Evolutionary conservation across 2,113 vertebrate genomes (phyloP), one percentile per base, ranked within the genome.

Genomic region (Symphodus melops): DNA sequence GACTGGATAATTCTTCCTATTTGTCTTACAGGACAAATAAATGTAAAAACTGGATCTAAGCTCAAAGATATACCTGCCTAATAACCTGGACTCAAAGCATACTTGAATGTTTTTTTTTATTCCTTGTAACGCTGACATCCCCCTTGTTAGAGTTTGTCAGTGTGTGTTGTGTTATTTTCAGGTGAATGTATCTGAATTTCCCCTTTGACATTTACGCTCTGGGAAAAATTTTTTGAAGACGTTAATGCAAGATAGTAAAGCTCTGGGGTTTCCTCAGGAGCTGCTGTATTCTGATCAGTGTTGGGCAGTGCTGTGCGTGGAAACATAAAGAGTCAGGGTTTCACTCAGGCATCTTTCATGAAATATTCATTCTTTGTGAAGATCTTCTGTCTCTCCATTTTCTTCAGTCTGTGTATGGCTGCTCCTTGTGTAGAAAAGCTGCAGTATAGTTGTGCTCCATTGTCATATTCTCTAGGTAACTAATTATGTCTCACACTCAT

Each of bases 181-280:
- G 54, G 55, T 52, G 54, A 49, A 51, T 71, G 49, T 56, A 36
- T 68, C 42, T 44, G 37, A 48, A 64, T 66, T 75, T 76, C 14
- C 51, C 69, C 55, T 21, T 48, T 82, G 72, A 78, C 59, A 63
- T 82, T 77, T 82, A 84, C 75, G 57, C 72, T 82, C 59, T 21
- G 6, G 37, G 51, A 59, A 66, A 72, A 52, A 66, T 44, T 69
- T 81, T 53, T 57, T 48, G 60, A 73, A 77, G 79, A 66, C 23
- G 55, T 61, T 54, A 58, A 54, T 53, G 25, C 48, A 14, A 23
- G 56, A 52, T 19, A 49, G 62, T 0, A 23, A 55, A 61, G 53
- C 68, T 68, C 44, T 33, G 3, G 65, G 68, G 62, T 71, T 77
- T 72, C 48, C 54, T 44, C 62, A 56, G 58, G 8, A 49, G 20